Percentiles rank a stretch among this genome's conserved stretches.
Evolutionary conservation across 2,888 invertebrate genomes (phyloP).

Genomic region (Drosophila ezoana): DNA sequence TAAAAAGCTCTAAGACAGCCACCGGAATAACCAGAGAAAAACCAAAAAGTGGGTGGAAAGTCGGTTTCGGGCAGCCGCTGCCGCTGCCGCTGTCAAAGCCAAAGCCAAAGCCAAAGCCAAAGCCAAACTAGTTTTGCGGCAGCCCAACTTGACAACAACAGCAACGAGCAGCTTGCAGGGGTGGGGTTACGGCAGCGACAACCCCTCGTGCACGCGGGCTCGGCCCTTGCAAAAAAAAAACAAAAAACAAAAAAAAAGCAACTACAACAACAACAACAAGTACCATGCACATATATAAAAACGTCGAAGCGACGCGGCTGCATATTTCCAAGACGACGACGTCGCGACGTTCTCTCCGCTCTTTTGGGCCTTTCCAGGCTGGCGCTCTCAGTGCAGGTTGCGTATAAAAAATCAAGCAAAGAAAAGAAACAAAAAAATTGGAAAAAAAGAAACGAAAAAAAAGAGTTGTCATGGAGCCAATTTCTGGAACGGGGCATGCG

Average conservation of each 20-base stretch:
- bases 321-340: slow-evolving; percentile 56
- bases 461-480: slow-evolving; percentile 73
- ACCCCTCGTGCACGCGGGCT: slow-evolving; percentile 14
- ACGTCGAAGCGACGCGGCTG: slow-evolving; percentile 44
- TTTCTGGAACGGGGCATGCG: slow-evolving; percentile 2
- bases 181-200: slow-evolving; percentile 3
- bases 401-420: slow-evolving; percentile 24
- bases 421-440: slow-evolving; percentile 11
- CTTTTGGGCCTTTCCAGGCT: slow-evolving; percentile 61
- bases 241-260: too few relatives aligned
- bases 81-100: not conserved
- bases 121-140: slow-evolving; percentile 77
- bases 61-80: slow-evolving; percentile 57
- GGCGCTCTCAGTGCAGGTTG: slow-evolving; percentile 45
- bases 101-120: slow-evolving; percentile 59
- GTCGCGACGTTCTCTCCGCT: slow-evolving; percentile 37
- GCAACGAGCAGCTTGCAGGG: slow-evolving; percentile 10
- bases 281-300: not conserved
- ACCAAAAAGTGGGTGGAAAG: slow-evolving; percentile 77
- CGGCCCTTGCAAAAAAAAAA: too few relatives aligned
- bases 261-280: slow-evolving; percentile 6
- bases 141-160: slow-evolving; percentile 55
- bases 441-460: slow-evolving; percentile 2
- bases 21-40: slow-evolving; percentile 62
- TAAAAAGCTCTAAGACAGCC: slow-evolving; percentile 71